A percentile compares a stretch with the other conserved stretches of the same genome.
phyloP scores from a whole-genome alignment of 2,888 invertebrate genomes.

The Thecophora atra region DNA sequence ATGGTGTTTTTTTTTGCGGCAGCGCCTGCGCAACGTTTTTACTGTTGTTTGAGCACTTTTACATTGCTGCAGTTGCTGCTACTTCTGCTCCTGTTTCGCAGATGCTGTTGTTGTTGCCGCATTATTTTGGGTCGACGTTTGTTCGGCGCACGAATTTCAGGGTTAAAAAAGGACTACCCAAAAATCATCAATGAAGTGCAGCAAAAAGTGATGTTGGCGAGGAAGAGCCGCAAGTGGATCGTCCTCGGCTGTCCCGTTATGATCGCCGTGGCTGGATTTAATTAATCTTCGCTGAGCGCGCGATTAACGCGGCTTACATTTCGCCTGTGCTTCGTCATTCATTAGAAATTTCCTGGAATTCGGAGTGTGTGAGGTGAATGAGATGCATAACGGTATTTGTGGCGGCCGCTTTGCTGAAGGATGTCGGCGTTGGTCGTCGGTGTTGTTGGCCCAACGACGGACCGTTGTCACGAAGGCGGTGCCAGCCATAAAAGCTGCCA shows the following conservation, averaged over 20 bases:
- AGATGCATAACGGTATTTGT: not conserved
- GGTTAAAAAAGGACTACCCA: no score
- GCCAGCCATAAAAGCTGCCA: not conserved
- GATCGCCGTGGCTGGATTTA: not conserved
- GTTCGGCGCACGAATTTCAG: no score
- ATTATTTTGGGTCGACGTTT: no score
- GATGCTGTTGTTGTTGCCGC: conserved; percentile 12
- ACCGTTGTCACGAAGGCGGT: no score
- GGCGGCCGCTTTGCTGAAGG: not conserved
- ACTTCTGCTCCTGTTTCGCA: conserved; percentile 13
- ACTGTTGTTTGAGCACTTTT: conserved; percentile 51
- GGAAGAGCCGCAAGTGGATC: no score
- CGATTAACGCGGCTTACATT: not conserved
- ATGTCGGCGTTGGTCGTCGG: not conserved
- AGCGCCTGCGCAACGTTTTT: conserved; percentile 38
- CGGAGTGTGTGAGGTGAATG: not conserved
- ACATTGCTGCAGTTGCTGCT: not conserved
- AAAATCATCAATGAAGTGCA: not conserved
- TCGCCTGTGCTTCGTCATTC: conserved; percentile 41
- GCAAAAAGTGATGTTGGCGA: not conserved
- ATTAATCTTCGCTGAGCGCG: not conserved
- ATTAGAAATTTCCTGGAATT: conserved; percentile 50
- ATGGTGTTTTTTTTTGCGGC: not conserved
- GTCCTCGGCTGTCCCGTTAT: no score
- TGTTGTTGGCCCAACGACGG: no score